These are phyloP conservation scores for Ondatra zibethicus DNA, from an alignment of 2,113 vertebrate species.

Conservation along the genomic window DNA sequence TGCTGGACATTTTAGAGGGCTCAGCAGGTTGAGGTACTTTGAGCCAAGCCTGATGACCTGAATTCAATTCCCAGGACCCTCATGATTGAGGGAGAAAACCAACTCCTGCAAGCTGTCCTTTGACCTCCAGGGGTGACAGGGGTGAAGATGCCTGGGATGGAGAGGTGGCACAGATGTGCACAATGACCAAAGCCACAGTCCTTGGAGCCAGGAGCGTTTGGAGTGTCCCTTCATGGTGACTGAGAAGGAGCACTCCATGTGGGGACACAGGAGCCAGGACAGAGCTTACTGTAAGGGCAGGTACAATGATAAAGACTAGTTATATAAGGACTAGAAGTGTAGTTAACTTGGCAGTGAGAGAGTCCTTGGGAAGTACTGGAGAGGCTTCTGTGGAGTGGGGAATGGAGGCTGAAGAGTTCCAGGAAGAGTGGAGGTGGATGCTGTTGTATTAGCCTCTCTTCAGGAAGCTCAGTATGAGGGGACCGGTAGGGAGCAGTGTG, in stretches of 20 bases:
- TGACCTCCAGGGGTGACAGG: not conserved
- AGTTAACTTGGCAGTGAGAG: not conserved
- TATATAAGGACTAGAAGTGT: not conserved
- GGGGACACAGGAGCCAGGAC: too few relatives aligned
- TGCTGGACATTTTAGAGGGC: not conserved
- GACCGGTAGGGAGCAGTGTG: fast-evolving
- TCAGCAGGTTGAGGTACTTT: not conserved
- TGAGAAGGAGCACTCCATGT: not conserved
- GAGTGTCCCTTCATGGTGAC: not conserved
- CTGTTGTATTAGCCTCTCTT: not conserved
- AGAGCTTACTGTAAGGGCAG: not conserved
- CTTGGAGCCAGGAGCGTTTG: not conserved
- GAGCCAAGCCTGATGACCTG: not conserved
- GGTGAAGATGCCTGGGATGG: not conserved
- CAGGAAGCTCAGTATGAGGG: not conserved
- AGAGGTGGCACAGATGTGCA: not conserved
- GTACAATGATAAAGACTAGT: not conserved
- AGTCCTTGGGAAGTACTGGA: not conserved
- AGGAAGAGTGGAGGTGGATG: fast-evolving
- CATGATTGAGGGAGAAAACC: not conserved
- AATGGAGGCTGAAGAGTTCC: not conserved
- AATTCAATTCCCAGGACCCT: not conserved
- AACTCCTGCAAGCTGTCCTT: not conserved
- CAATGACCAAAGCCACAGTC: not conserved
- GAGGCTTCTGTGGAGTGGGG: not conserved